Evolutionary conservation across 92 coral and sea anemone genomes (phyloP).

Genomic region (Palythoa grandis): DNA sequence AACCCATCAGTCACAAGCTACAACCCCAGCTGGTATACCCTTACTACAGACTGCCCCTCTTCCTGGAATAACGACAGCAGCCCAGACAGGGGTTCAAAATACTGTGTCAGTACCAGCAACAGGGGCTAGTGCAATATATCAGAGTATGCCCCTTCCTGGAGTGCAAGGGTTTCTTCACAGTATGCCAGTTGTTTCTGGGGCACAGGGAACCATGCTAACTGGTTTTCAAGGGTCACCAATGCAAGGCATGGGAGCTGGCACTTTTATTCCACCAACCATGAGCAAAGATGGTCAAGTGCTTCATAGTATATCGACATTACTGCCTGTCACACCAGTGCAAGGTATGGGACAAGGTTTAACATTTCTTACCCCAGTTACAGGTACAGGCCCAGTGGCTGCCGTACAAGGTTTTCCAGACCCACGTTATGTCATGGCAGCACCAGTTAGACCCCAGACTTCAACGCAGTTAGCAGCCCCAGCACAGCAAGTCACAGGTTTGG

Average conservation of each 20-base stretch:
- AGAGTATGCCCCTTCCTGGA: constrained; percentile 68
- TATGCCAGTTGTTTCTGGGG: constrained; percentile 63
- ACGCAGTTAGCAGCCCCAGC: constrained; percentile 13
- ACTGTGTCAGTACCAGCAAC: constrained; percentile 31
- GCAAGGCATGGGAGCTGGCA: constrained; percentile 68
- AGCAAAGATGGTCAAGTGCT: constrained; percentile 85
- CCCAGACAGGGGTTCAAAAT: constrained; percentile 20
- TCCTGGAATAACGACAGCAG: constrained; percentile 19
- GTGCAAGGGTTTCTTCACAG: constrained; percentile 75
- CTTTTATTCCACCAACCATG: constrained; percentile 64
- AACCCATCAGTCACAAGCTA: constrained; percentile 23
- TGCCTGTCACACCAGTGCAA: constrained; percentile 87
- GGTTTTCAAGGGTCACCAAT: constrained; percentile 72
- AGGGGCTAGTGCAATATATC: constrained; percentile 42
- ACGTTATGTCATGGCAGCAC: constrained; percentile 76
- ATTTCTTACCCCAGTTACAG: constrained; percentile 76
- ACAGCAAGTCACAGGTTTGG: constrained; percentile 41
- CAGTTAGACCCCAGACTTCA: constrained; percentile 65
- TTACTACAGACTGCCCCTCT: constrained; percentile 23
- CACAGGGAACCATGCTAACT: constrained; percentile 79
- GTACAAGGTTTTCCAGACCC: constrained; percentile 73
- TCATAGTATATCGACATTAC: constrained; percentile 85
- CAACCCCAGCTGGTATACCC: constrained; percentile 30
- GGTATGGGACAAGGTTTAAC: constrained; percentile 79
- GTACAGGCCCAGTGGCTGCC: constrained; percentile 61